These are phyloP conservation scores for Pseudocheirus occidentalis DNA, from an alignment of 2,797 vertebrate species.

Conservation along the genomic window DNA sequence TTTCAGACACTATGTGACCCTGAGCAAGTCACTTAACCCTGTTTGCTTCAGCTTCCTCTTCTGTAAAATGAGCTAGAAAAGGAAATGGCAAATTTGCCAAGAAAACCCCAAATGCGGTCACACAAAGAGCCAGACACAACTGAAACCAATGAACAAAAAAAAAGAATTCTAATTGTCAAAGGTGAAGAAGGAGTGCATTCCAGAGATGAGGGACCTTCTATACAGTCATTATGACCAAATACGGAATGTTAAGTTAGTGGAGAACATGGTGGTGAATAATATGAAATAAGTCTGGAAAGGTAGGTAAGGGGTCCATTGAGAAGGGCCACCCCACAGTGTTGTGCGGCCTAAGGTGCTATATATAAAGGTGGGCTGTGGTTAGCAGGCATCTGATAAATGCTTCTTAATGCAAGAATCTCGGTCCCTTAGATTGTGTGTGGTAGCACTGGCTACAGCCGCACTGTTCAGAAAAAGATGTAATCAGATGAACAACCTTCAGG, in stretches of 20 bases:
- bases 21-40: neutral
- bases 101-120: neutral
- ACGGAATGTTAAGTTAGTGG: neutral
- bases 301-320: neutral
- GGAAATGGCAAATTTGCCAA: neutral
- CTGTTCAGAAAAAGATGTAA: neutral
- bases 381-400: neutral
- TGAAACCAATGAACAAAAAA: neutral
- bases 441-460: neutral
- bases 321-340: neutral
- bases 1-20: neutral
- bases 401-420: neutral
- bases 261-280: neutral
- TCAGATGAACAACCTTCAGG: neutral
- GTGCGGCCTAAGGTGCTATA: neutral
- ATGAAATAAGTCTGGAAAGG: neutral
- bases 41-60: neutral
- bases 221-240: neutral
- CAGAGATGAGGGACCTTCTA: neutral
- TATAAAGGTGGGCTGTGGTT: neutral
- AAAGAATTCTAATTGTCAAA: neutral
- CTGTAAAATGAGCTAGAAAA: neutral
- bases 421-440: neutral
- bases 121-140: neutral
- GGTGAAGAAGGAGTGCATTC: neutral